A percentile compares a stretch with the other conserved stretches of the same genome.
Evolutionary conservation across 2,797 vertebrate species (phyloP).

Genomic region (Tolypeutes matacus): DNA sequence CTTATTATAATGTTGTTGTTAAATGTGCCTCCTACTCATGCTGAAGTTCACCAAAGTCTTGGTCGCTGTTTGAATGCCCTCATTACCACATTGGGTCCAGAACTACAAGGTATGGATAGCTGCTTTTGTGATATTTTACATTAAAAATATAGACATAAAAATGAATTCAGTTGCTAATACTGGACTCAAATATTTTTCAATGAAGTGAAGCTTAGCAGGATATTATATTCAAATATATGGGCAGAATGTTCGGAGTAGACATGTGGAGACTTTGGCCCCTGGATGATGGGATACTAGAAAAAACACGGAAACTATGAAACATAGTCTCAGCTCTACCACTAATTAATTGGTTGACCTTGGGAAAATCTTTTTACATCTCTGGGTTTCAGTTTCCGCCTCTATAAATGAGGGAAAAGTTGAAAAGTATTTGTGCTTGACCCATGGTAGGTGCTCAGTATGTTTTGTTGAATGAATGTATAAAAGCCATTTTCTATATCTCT

Average conservation of each 20-base stretch:
- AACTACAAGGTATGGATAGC: constrained; percentile 93
- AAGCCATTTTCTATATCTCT: constrained; percentile 4
- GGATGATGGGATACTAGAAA: neutral
- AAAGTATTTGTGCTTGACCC: neutral
- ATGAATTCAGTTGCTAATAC: constrained; percentile 25
- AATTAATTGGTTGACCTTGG: neutral
- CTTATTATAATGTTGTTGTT: constrained; percentile 93
- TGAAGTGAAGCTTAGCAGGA: constrained; percentile 1
- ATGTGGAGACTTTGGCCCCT: constrained; percentile 43
- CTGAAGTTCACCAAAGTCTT: constrained; percentile 94
- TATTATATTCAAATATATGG: neutral
- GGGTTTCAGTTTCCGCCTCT: neutral
- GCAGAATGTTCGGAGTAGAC: neutral
- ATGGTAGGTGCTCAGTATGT: neutral
- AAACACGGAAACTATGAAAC: neutral
- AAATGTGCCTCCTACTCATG: constrained; percentile 91
- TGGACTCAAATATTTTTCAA: neutral
- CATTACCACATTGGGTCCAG: constrained; percentile 94
- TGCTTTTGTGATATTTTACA: neutral
- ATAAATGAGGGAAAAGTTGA: neutral
- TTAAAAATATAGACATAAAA: constrained; percentile 24
- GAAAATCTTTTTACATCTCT: neutral
- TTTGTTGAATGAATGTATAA: constrained; percentile 40
- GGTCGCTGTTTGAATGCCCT: constrained; percentile 94
- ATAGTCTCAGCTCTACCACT: neutral